Base-by-base conservation (phyloP, 2,113 vertebrate species). In the Pycnonotus jocosus region DNA sequence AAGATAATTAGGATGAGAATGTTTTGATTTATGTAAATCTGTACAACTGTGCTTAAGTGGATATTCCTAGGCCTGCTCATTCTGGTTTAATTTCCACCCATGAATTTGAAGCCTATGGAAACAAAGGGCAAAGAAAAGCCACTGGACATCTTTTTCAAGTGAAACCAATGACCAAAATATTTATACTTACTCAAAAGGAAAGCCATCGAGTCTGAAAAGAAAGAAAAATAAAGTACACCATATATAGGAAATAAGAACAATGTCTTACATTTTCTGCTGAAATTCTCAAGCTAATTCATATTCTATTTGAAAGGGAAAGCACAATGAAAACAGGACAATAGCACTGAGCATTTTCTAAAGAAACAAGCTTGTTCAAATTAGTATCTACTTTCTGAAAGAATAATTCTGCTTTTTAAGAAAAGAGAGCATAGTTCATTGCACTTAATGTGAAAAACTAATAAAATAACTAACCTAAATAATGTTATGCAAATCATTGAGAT, bases 181-280 rank as follows among this genome's bases (percentile, higher is more conserved):
- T 91, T 94, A 88, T 98, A 99, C 99, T 99, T 98, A 99, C 98
- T 99, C 99, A 97, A 99, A 99, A 85, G 98, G 98, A 98, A 99
- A 99, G 97, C 98, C 98, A 98, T 99, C 99, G 61, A 99, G 98
- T 97, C 99, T 99, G 98, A 90, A 98, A 98, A 98, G 93, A 98
- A 97, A 94, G 97, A 96, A 96, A 86, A 91, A 93, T 35, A 94
- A 86, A 90, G 93, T 92, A 97, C 74, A 95, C 84, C 95, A 96
- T 83, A 87, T 56, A 86, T 65, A 77, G 92, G 61, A 93, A 94
- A 60, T 60, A 72, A 76, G 56, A 94, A 90, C 33, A 83, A 72
- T 8, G 27, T 58, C 35, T 90, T 50, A 81, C 3, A 69, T 88
- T 92, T 92, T 79, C 68, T 90, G 61, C 45, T 90, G 48, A 87